Conservation (phyloP, 2,797 vertebrate species). For the Amblyopsis hoosieri region DNA sequence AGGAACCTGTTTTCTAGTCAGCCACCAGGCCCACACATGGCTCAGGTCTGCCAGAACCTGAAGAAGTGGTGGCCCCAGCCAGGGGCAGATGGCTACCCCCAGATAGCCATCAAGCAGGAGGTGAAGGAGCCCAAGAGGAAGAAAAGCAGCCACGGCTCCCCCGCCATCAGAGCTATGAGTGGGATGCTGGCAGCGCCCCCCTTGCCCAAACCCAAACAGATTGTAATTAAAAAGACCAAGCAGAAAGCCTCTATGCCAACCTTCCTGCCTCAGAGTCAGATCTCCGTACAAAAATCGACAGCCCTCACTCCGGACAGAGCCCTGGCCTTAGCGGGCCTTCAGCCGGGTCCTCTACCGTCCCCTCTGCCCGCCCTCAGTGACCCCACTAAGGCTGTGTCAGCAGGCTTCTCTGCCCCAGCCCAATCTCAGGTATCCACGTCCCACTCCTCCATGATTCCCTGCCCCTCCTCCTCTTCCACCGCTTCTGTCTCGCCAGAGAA, state of each 20-base stretch:
- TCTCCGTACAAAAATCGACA: constrained; percentile 72
- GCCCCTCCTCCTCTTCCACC: constrained; percentile 38
- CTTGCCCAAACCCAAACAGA: constrained; percentile 84
- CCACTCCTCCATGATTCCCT: constrained; percentile 61
- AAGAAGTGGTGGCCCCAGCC: constrained; percentile 86
- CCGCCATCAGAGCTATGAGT: constrained; percentile 71
- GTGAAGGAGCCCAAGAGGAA: constrained; percentile 90
- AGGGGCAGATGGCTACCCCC: constrained; percentile 54
- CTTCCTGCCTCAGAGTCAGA: constrained; percentile 89
- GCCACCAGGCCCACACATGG: constrained; percentile 54
- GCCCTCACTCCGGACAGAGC: constrained; percentile 65
- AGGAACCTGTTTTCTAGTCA: constrained; percentile 90
- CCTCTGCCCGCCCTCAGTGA: constrained; percentile 55
- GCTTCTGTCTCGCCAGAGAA: constrained; percentile 63
- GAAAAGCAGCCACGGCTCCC: constrained; percentile 81
- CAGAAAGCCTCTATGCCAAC: constrained; percentile 88
- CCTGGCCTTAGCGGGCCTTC: constrained; percentile 63
- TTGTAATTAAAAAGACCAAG: constrained; percentile 91
- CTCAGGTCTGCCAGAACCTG: constrained; percentile 75
- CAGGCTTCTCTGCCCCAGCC: constrained; percentile 75
- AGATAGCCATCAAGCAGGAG: constrained; percentile 76
- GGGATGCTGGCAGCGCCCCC: constrained; percentile 59
- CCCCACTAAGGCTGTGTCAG: constrained; percentile 80
- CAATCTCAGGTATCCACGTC: constrained; percentile 92
- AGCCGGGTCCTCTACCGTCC: constrained; percentile 66